Conservation (phyloP, 2,888 invertebrate genomes). For the Seira musarum region DNA sequence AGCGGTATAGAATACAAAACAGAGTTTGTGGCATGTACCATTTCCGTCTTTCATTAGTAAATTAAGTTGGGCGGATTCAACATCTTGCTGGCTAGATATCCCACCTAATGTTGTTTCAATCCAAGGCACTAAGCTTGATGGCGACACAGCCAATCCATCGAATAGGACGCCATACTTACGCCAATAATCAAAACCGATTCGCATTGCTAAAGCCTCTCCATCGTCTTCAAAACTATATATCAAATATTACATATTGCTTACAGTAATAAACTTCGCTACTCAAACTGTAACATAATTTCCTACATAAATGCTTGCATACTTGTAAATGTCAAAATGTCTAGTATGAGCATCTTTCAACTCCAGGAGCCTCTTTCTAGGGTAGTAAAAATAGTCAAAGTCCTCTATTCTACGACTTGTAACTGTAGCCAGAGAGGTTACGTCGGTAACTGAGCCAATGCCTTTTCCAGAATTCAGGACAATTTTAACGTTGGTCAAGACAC, state of each 20-base stretch:
- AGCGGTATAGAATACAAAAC: no score
- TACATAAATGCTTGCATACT: constrained; percentile 32
- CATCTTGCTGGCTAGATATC: constrained; percentile 46
- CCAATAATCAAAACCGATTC: constrained; percentile 66
- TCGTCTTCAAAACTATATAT: constrained; percentile 64
- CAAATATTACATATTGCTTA: no score
- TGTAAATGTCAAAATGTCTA: constrained; percentile 65
- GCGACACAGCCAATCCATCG: constrained; percentile 65
- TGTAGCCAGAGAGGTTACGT: constrained; percentile 17
- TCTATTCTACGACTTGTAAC: constrained; percentile 2
- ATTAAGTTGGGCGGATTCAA: constrained; percentile 52
- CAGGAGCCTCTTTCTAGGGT: constrained; percentile 63
- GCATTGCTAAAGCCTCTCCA: constrained; percentile 66
- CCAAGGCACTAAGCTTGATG: constrained; percentile 60
- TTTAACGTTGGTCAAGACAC: constrained; percentile 72
- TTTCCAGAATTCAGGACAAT: constrained; percentile 40
- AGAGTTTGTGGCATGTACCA: no score
- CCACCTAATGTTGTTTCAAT: constrained; percentile 42
- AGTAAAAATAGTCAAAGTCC: constrained; percentile 63
- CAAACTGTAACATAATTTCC: no score
- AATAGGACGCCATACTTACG: constrained; percentile 65
- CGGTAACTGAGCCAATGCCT: constrained; percentile 31
- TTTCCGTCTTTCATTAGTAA: constrained; percentile 69
- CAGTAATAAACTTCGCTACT: no score
- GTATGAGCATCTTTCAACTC: constrained; percentile 61